Conservation (phyloP, 2,797 vertebrate genomes). For the Hoplostethus mediterraneus region DNA sequence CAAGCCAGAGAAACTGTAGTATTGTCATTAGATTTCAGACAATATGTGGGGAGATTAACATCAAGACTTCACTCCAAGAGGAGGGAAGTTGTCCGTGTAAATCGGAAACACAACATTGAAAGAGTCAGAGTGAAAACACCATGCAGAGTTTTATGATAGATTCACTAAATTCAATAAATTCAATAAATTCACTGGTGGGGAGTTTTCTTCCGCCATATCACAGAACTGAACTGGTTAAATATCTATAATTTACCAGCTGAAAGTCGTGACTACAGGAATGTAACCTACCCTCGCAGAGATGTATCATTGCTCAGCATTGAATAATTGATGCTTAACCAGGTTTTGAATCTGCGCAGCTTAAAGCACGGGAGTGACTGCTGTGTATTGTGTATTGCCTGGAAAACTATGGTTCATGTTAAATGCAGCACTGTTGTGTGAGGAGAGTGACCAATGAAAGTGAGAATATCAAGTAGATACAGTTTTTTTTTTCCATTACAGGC, state of each 20-base stretch:
- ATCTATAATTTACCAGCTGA: conserved; percentile 69
- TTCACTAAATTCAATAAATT: conserved; percentile 16
- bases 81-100: conserved; percentile 1
- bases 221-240: conserved; percentile 45
- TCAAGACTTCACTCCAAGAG: conserved; percentile 1
- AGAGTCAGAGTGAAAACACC: conserved; percentile 7
- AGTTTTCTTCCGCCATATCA: conserved; percentile 24
- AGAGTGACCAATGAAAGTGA: neutral
- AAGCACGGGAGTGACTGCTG: conserved; percentile 20
- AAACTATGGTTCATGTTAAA: conserved; percentile 24
- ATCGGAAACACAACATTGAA: neutral
- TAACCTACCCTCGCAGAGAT: conserved; percentile 58
- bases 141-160: conserved; percentile 19
- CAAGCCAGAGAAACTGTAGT: conserved; percentile 28
- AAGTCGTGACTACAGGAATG: conserved; percentile 35
- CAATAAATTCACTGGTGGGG: conserved; percentile 14
- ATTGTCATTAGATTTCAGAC: neutral
- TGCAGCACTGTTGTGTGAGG: neutral
- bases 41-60: neutral
- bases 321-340: conserved; percentile 74
- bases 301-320: conserved; percentile 69
- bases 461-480: neutral
- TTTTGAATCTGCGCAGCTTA: conserved; percentile 56
- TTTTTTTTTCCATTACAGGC: neutral
- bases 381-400: conserved; percentile 11